Conservation (phyloP, 2,888 invertebrate species). For the Camptogramma bilineatum region DNA sequence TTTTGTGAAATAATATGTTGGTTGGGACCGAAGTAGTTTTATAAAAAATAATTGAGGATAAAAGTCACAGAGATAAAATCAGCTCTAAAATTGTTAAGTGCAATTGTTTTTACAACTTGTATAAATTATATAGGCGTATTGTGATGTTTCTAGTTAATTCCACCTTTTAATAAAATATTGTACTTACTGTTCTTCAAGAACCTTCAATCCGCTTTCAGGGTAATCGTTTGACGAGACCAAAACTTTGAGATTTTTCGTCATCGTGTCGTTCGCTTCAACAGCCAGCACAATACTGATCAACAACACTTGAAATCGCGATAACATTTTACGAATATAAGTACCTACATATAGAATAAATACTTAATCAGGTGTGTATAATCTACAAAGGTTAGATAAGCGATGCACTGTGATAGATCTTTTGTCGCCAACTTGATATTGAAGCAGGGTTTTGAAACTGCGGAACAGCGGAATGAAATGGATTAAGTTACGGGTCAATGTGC, state of each 20-base stretch:
- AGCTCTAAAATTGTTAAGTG: too few species aligned
- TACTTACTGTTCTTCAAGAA: constrained; percentile 88
- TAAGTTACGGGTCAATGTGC: constrained; percentile 21
- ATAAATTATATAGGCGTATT: background rate
- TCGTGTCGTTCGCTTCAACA: constrained; percentile 54
- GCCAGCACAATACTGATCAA: constrained; percentile 52
- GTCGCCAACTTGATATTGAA: background rate
- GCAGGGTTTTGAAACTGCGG: background rate
- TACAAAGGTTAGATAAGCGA: constrained; percentile 15
- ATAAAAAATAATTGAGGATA: too few species aligned
- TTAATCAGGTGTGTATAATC: background rate
- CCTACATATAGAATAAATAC: too few species aligned
- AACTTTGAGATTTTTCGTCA: constrained; percentile 85
- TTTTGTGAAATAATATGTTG: too few species aligned
- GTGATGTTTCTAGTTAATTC: background rate
- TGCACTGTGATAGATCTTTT: constrained; percentile 5
- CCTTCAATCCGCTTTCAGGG: constrained; percentile 86
- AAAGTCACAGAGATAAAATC: too few species aligned
- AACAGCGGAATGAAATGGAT: background rate
- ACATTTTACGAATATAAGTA: constrained; percentile 20
- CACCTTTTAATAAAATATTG: constrained; percentile 13
- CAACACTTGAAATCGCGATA: constrained; percentile 19
- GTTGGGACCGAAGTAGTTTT: too few species aligned
- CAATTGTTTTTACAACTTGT: too few species aligned
- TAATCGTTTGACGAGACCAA: constrained; percentile 90